A percentile compares a stretch with the other conserved stretches of the same genome.
Evolutionary conservation across 2,888 invertebrate genomes (phyloP).

Genomic region (Amiota communis): DNA sequence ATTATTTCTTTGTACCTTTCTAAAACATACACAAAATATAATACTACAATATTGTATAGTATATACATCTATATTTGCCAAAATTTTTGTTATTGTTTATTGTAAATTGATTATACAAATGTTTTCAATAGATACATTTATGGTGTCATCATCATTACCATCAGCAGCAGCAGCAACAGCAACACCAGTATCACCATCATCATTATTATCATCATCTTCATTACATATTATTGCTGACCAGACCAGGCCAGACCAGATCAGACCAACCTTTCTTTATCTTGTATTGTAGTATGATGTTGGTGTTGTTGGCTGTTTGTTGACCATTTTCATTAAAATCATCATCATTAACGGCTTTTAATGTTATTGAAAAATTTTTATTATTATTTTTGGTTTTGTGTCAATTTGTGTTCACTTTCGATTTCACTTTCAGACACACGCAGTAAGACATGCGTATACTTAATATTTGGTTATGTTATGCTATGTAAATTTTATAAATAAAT

Average conservation of each 20-base stretch:
- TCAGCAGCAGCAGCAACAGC: neutral
- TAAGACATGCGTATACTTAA: too few relatives aligned
- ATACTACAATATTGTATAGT: too few relatives aligned
- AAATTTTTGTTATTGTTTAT: neutral
- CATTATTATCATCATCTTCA: neutral
- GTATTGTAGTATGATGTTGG: too few relatives aligned
- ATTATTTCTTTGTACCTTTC: neutral
- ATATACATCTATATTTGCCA: too few relatives aligned
- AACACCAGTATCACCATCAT: neutral
- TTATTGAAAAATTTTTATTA: slow-evolving; percentile 29
- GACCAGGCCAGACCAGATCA: too few relatives aligned
- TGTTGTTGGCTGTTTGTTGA: neutral
- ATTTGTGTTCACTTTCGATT: slow-evolving; percentile 55
- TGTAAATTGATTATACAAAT: slow-evolving; percentile 12
- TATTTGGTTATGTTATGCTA: too few relatives aligned
- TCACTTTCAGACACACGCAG: slow-evolving; percentile 40
- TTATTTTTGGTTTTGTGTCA: slow-evolving; percentile 39
- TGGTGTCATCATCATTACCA: neutral
- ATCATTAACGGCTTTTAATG: slow-evolving; percentile 40
- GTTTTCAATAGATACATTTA: neutral
- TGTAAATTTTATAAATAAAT: too few relatives aligned
- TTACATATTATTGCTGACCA: too few relatives aligned
- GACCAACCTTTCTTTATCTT: too few relatives aligned
- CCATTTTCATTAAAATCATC: slow-evolving; percentile 50
- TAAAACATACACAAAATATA: neutral